A percentile compares a stretch with the other conserved stretches of the same genome.
Conservation (phyloP, 2,113 vertebrate genomes). For the Mungos mungo region DNA sequence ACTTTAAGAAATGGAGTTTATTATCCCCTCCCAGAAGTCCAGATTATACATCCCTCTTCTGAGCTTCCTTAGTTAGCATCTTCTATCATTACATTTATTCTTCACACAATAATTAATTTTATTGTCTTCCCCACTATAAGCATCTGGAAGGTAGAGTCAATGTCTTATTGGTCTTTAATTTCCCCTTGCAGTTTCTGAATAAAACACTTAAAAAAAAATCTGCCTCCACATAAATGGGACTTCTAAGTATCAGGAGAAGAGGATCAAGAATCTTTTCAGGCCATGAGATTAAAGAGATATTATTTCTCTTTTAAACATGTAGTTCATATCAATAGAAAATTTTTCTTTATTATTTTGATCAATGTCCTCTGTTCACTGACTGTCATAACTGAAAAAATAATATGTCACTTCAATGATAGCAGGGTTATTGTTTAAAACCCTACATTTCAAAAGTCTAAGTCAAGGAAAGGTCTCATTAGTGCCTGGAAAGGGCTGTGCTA, state of each 20-base stretch:
- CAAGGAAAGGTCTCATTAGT: background rate
- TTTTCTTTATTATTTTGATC: background rate
- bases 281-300: background rate
- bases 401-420: background rate
- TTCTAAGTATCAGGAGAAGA: background rate
- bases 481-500: background rate
- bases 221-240: background rate
- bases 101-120: background rate
- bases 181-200: background rate
- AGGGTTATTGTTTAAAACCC: background rate
- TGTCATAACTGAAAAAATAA: background rate
- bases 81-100: background rate
- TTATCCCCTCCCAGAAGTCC: background rate
- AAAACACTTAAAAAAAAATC: background rate
- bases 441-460: background rate
- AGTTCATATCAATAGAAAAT: background rate
- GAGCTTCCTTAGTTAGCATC: background rate
- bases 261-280: background rate
- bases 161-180: background rate
- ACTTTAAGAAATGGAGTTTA: background rate
- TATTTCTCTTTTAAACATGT: constrained; percentile 9
- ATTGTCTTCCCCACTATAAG: background rate
- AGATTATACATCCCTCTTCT: background rate
- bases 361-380: background rate
- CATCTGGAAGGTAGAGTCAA: background rate